Percentiles rank a stretch among this genome's conserved stretches.
phyloP scores from a whole-genome alignment of 2,113 vertebrate genomes.

The Talpa occidentalis region DNA sequence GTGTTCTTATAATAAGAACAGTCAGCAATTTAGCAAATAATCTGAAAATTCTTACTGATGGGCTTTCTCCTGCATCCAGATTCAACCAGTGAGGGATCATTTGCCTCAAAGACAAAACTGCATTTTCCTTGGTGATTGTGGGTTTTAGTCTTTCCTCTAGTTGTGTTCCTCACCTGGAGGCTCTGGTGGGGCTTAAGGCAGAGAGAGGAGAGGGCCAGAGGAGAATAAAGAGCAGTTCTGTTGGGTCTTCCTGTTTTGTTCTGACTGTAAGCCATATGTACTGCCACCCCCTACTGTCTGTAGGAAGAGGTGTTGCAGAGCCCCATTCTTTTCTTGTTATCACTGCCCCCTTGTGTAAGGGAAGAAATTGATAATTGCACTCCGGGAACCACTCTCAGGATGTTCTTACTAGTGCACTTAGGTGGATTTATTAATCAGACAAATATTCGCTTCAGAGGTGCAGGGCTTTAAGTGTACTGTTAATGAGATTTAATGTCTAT shows the following conservation, averaged over 20 bases:
- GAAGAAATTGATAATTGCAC: conserved; percentile 77
- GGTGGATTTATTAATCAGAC: conserved; percentile 53
- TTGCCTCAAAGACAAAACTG: conserved; percentile 54
- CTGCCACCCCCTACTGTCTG: conserved; percentile 82
- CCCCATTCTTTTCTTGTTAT: conserved; percentile 77
- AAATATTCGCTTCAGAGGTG: not conserved
- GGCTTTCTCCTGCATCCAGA: conserved; percentile 37
- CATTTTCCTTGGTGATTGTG: conserved; percentile 49
- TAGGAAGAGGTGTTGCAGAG: conserved; percentile 76
- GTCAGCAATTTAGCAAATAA: conserved; percentile 64
- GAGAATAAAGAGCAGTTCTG: conserved; percentile 80
- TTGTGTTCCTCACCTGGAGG: conserved; percentile 38
- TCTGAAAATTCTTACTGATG: conserved; percentile 64
- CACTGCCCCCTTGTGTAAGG: conserved; percentile 83
- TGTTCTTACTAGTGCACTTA: conserved; percentile 42
- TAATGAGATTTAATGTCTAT: conserved; percentile 20
- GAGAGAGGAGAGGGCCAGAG: conserved; percentile 63
- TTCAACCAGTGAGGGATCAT: conserved; percentile 48
- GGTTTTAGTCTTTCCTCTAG: conserved; percentile 54
- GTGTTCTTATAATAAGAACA: conserved; percentile 29
- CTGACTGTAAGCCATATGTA: conserved; percentile 76
- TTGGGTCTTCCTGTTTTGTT: conserved; percentile 82
- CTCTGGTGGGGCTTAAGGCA: conserved; percentile 43
- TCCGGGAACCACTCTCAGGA: not conserved
- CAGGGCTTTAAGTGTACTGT: conserved; percentile 44